Conservation (phyloP, 1,140 invertebrate genomes). For the Heliconius melpomene region DNA sequence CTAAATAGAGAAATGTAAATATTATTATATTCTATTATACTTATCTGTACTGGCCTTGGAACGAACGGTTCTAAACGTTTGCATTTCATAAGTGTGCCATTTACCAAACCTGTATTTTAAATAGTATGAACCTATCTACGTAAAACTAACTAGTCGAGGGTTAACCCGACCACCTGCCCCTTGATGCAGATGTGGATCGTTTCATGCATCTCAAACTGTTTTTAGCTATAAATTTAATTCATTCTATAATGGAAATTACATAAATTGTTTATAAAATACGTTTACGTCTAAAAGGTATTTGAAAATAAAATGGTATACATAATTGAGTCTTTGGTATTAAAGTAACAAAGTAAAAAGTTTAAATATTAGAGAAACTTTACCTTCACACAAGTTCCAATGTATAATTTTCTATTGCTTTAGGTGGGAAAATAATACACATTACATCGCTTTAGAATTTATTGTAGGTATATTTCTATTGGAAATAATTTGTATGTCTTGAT, state of each 20-base stretch:
- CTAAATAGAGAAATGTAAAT: too few species aligned
- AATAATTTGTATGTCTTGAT: neutral
- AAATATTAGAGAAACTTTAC: neutral
- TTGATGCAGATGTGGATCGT: conserved; percentile 17
- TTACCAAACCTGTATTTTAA: conserved; percentile 24
- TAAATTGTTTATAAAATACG: neutral
- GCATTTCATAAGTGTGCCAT: conserved; percentile 43
- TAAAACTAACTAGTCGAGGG: neutral
- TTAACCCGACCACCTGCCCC: neutral
- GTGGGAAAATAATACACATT: neutral
- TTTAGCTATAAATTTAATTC: conserved; percentile 18
- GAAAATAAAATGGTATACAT: neutral
- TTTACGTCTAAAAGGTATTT: neutral
- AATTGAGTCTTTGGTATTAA: neutral
- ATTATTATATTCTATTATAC: conserved; percentile 44
- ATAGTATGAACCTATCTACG: neutral
- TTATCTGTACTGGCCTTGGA: conserved; percentile 65
- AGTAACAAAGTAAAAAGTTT: neutral
- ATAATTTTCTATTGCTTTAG: neutral
- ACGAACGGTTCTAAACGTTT: conserved; percentile 56
- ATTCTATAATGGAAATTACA: neutral
- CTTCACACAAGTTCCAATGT: neutral
- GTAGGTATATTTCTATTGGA: neutral
- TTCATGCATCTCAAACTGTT: conserved; percentile 16
- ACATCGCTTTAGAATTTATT: too few species aligned